Base-by-base conservation (phyloP, 2,888 invertebrate genomes). In the Chrysolina americana region DNA sequence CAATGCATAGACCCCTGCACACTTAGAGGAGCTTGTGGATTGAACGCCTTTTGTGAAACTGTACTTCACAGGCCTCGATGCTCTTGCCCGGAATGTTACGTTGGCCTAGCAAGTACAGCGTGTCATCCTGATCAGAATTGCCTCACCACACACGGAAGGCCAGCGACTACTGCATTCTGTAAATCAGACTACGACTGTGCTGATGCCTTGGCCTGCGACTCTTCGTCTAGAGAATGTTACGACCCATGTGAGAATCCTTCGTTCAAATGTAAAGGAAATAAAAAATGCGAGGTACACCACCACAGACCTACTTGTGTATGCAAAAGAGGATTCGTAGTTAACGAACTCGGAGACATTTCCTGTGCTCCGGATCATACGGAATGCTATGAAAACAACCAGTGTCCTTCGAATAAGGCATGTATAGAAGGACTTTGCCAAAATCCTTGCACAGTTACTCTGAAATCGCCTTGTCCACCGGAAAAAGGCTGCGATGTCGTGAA, bases 1-100 rank as follows among this genome's bases (percentile, higher is more conserved):
- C 94, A 95, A 90, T 97, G 97, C 89, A 92, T 94, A 89, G 96
- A 97, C 89, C 97, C 96, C 81, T 97, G 97, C 90, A 93, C 93
- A 86, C 91, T 96, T 86, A 93, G 95, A 84, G 96, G 94, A 84
- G 95, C 94, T 81, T 97, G 97, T 88, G 97, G 97, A 81, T 92
- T 93, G 85, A 96, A 96, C 89, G 96, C 97, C 78, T 91, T 96
- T 78, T 97, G 97, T 89, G 93, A 93, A 85, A 94, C 95, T 75
- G 92, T 95, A 79, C 90, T 94, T 87, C 97, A 97, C 89, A 92
- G 94, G 85, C 94, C 96, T 64, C 93, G 94, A 84, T 97, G 97
- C 88, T 93, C 95, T 74, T 97, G 97, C 85, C 95, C 96, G 68
- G 94, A 94, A 87, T 97, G 96, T 87, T 94, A 95, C 89, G 91